Percentiles rank a stretch among this genome's conserved stretches.
These are phyloP conservation scores for Antheraea mylitta DNA, from an alignment of 1,140 invertebrate species.

Conservation along the genomic window DNA sequence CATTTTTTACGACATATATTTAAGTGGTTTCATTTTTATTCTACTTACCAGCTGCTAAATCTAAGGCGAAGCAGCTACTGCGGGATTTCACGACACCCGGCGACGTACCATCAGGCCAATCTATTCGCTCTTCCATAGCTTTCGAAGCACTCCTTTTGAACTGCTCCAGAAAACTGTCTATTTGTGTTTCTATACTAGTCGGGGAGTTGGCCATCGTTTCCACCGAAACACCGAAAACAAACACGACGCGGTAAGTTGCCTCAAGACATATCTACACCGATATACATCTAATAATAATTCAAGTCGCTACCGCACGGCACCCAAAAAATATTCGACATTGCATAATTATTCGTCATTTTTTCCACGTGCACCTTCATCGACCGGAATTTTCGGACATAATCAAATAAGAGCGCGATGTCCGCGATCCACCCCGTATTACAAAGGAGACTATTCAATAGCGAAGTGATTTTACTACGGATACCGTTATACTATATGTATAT, in stretches of 20 bases:
- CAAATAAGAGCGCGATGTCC: conserved; percentile 33
- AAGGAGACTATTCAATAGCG: conserved; percentile 54
- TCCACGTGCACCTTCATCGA: conserved; percentile 50
- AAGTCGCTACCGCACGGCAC: neutral
- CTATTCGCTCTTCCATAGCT: conserved; percentile 83
- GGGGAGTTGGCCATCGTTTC: conserved; percentile 83
- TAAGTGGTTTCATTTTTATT: neutral
- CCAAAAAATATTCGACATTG: conserved; percentile 31
- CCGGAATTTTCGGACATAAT: conserved; percentile 43
- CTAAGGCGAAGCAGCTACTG: conserved; percentile 74
- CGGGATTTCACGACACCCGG: conserved; percentile 64
- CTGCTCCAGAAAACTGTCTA: conserved; percentile 89
- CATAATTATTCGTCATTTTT: conserved; percentile 45
- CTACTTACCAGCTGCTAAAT: conserved; percentile 69
- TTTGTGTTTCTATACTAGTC: conserved; percentile 87
- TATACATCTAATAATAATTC: conserved; percentile 3
- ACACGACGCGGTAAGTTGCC: conserved; percentile 51
- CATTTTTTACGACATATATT: conserved; percentile 3
- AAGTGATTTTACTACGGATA: conserved; percentile 69
- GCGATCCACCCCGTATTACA: conserved; percentile 45
- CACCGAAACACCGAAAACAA: conserved; percentile 72
- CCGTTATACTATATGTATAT: conserved; percentile 61
- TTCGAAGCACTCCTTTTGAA: conserved; percentile 87
- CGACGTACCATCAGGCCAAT: conserved; percentile 68
- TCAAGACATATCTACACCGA: conserved; percentile 40